These are phyloP conservation scores for Amphipoea lucens DNA, from an alignment of 2,888 invertebrate genomes.

Conservation along the genomic window DNA sequence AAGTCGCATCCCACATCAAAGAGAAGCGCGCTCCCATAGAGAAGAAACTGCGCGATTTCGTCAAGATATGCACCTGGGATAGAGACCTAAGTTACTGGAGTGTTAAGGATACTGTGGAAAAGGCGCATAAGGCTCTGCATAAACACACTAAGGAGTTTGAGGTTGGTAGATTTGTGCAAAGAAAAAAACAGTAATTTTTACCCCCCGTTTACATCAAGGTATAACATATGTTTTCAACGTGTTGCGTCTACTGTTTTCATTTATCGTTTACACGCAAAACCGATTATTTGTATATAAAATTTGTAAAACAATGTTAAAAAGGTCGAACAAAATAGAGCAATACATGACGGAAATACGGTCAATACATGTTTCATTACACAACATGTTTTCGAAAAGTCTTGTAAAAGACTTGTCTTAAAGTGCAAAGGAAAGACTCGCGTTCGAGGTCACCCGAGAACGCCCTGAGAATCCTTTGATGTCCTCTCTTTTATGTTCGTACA, in stretches of 20 bases:
- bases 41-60: conserved; percentile 97
- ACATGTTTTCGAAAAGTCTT: too few species aligned
- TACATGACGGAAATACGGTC: too few species aligned
- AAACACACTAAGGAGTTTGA: conserved; percentile 97
- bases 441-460: neutral
- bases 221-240: neutral
- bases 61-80: conserved; percentile 98
- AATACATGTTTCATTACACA: too few species aligned
- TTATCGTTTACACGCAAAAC: neutral
- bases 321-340: too few species aligned
- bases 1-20: conserved; percentile 92
- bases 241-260: neutral
- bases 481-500: neutral
- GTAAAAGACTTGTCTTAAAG: neutral
- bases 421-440: neutral
- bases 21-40: conserved; percentile 95
- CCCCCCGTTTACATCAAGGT: neutral
- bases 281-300: neutral
- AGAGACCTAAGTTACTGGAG: conserved; percentile 98
- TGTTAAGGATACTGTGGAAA: conserved; percentile 96
- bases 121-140: conserved; percentile 96
- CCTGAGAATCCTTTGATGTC: neutral
- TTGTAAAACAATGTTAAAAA: too few species aligned
- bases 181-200: neutral
- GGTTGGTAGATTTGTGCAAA: conserved; percentile 73